phyloP scores from a whole-genome alignment of 2,113 vertebrate genomes.

The Notothenia coriiceps region DNA sequence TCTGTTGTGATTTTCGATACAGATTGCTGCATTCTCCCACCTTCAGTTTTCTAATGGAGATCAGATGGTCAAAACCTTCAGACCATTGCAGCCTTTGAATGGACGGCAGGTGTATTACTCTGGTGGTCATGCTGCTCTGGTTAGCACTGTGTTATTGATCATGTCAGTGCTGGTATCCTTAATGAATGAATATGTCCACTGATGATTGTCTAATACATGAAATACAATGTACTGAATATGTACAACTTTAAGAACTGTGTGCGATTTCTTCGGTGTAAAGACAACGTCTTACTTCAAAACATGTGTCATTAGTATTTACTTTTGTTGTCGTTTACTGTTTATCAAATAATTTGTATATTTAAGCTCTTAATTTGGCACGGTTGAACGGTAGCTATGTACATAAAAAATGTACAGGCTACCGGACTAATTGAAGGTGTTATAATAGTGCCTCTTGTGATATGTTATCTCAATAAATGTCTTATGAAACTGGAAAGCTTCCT shows the following conservation, averaged over 20 bases:
- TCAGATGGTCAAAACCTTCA: slow-evolving; percentile 69
- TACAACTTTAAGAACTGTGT: not conserved
- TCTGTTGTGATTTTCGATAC: slow-evolving; percentile 7
- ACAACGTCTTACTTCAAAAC: not conserved
- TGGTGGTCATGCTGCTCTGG: slow-evolving; percentile 24
- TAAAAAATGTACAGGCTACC: not conserved
- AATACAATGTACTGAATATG: not conserved
- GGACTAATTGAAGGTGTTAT: not conserved
- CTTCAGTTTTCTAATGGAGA: slow-evolving; percentile 61
- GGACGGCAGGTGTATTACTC: slow-evolving; percentile 73
- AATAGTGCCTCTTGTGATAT: not conserved
- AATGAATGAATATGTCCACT: not conserved
- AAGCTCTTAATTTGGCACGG: not conserved
- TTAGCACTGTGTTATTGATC: slow-evolving; percentile 44
- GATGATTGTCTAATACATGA: not conserved
- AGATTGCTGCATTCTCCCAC: slow-evolving; percentile 72
- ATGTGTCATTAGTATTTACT: not conserved
- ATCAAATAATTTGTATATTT: not conserved
- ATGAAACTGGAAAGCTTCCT: not conserved
- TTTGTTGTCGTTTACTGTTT: not conserved
- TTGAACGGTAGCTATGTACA: not conserved
- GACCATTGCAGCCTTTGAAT: slow-evolving; percentile 71
- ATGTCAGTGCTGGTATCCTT: slow-evolving; percentile 41
- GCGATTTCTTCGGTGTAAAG: not conserved
- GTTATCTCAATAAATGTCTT: not conserved